Evolutionary conservation across 2,113 vertebrate species (phyloP), one percentile per base, ranked within the genome.

Genomic region (Nerophis lumbriciformis): DNA sequence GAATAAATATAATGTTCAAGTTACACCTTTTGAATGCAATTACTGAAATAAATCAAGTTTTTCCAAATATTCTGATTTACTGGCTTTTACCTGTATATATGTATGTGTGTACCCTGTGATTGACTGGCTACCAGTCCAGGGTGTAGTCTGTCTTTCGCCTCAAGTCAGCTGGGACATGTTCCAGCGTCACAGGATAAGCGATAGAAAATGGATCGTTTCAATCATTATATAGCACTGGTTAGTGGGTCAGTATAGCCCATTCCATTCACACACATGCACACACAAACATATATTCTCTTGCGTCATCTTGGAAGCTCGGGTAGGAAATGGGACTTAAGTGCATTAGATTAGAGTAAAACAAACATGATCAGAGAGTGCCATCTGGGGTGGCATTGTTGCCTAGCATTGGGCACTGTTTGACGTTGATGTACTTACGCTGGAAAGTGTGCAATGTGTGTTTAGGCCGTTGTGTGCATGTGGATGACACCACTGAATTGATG

Each of bases 341-440:
- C 75, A 87, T 83, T 81, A 84, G 68, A 84, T 79, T 79, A 78
- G 73, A 86, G 76, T 83, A 86, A 83, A 89, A 83, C 85, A 88
- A 88, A 88, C 88, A 89, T 75, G 82, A 85, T 83, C 75, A 83
- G 80, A 73, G 47, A 14, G 72, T 65, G 73, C 82, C 88, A 88
- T 86, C 84, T 89, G 66, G 80, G 83, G 85, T 81, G 73, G 77
- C 73, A 74, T 62, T 64, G 86, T 90, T 89, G 85, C 85, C 82
- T 88, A 86, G 84, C 82, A 79, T 45, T 69, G 53, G 65, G 61
- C 63, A 60, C 59, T 82, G 75, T 84, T 56, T 85, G 76, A 80
- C 59, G 75, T 53, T 56, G 60, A 59, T 79, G 73, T 69, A 44
- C 77, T 78, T 68, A 78, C 51, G 71, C 60, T 78, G 11, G 48